Percentiles rank a stretch among this genome's conserved stretches.
Evolutionary conservation across 2,113 vertebrate species (phyloP).

Genomic region (Saguinus imperator): DNA sequence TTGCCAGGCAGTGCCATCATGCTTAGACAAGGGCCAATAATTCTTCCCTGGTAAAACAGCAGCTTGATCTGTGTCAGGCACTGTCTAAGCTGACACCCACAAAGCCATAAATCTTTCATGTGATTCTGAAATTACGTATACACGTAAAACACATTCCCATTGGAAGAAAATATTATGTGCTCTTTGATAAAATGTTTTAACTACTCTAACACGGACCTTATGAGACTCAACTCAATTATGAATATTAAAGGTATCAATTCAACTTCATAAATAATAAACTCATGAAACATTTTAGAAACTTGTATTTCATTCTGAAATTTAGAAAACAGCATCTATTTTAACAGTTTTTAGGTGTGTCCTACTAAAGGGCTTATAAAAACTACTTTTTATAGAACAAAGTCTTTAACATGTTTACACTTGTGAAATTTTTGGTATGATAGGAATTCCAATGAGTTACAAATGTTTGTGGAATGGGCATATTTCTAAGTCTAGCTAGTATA

Average conservation of each 20-base stretch:
- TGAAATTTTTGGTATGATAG: background rate
- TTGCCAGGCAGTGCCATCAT: background rate
- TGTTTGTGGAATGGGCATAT: background rate
- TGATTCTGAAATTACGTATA: background rate
- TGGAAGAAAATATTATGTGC: background rate
- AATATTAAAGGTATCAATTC: background rate
- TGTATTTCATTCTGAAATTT: background rate
- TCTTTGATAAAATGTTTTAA: background rate
- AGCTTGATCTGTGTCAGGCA: background rate
- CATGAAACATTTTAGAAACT: background rate
- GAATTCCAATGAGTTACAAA: background rate
- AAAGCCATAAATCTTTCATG: background rate
- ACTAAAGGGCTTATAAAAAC: background rate
- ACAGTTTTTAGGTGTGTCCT: background rate
- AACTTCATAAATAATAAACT: background rate
- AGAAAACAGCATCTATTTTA: background rate
- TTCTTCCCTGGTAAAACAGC: background rate
- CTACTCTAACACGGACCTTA: background rate
- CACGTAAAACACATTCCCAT: background rate
- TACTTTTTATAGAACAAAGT: background rate
- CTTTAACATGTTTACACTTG: background rate
- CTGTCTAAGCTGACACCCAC: background rate
- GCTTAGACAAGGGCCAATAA: background rate
- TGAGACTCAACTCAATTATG: background rate
- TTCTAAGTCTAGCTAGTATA: background rate